Evolutionary conservation across 2,888 invertebrate genomes (phyloP).

Genomic region (Ametastegia equiseti): DNA sequence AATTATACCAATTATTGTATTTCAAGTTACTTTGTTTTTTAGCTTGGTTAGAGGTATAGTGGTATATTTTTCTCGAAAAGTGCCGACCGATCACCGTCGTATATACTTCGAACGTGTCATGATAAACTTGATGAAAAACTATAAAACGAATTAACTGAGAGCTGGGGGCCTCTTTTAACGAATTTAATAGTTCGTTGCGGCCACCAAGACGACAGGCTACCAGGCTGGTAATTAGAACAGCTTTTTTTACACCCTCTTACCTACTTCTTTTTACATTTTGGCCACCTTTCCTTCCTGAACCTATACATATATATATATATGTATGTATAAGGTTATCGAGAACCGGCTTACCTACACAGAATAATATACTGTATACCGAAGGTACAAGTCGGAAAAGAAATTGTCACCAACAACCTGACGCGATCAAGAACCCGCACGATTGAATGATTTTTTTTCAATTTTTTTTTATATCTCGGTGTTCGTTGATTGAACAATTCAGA

Average conservation of each 20-base stretch:
- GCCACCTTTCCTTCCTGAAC: too few species aligned
- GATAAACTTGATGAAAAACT: neutral
- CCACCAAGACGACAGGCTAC: too few species aligned
- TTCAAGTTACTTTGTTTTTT: neutral
- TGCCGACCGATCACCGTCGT: neutral
- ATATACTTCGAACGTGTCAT: neutral
- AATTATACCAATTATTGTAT: constrained; percentile 16
- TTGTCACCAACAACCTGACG: too few species aligned
- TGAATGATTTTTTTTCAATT: too few species aligned
- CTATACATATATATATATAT: neutral
- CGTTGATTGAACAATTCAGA: too few species aligned
- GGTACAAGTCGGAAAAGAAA: too few species aligned
- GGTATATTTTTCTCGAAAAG: too few species aligned
- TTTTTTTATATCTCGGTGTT: too few species aligned
- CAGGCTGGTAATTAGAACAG: constrained; percentile 19
- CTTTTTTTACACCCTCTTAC: constrained; percentile 10
- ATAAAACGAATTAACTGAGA: neutral
- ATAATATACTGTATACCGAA: too few species aligned
- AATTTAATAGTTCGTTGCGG: neutral
- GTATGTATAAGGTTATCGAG: neutral
- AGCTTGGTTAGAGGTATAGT: neutral
- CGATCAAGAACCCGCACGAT: too few species aligned
- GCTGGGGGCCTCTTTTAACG: neutral
- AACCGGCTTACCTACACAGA: neutral
- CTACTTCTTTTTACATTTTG: neutral